Base-by-base conservation (phyloP, 2,888 invertebrate genomes). In the Cenopis cana region DNA sequence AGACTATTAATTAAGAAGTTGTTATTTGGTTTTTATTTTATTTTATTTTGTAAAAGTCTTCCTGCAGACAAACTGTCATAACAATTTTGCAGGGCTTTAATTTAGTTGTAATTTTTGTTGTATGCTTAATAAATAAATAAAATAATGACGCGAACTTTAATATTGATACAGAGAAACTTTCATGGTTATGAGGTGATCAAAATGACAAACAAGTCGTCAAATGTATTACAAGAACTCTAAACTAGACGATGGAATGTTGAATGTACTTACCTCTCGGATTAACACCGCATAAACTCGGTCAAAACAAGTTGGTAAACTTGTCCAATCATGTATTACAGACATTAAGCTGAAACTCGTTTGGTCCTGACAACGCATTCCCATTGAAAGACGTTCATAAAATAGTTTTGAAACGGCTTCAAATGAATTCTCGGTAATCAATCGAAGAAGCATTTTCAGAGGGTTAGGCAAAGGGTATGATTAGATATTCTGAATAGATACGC, bases 271-370 rank as follows among this genome's bases (percentile, higher is more conserved):
- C 36, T 68, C 38, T 61, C 38, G 9, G 18, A 64, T 11, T 29
- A 33, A 55, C 18, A 56, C 8, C 55, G 60, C 17, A 33, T 24
- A 50, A 61, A 49, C 61, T 61, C n/a, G 17, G 36, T 61, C 49
- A n/a, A 77, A 81, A 84, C 81, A 82, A 78, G 82, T 84, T 85
- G 12, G 33, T 20, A 78, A 89, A 91, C 85, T 89, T 87, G 80
- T 77, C 83, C 86, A 84, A 87, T 86, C 85, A 85, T 81, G 81
- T 86, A 86, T 80, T 82, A 85, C 76, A 80, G 88, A 87, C 86
- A 90, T 91, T 89, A 88, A 88, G 87, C 83, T 78, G 71, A 86
- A 89, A 89, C 88, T 90, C 85, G 74, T 79, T 55, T 78, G 80
- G 80, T 81, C 83, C 84, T 82, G 80, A 79, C 80, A 81, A 84